Percentiles rank a stretch among this genome's conserved stretches.
These are phyloP conservation scores for Ctenosaura bakeri DNA, from an alignment of 2,797 vertebrate species.

Conservation along the genomic window DNA sequence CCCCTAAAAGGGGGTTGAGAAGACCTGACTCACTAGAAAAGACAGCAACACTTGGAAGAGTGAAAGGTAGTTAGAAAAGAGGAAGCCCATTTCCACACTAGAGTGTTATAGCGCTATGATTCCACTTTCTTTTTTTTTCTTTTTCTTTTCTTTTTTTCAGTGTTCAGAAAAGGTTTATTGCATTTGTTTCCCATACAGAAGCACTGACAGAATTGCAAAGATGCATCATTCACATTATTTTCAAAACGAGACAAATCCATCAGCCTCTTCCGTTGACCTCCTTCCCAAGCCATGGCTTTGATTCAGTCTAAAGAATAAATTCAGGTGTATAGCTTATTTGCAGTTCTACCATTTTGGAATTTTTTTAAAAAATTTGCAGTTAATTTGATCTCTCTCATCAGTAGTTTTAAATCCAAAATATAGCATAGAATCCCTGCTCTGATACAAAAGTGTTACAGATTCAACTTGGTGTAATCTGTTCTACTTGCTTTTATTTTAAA, in stretches of 20 bases:
- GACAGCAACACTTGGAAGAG: too few relatives aligned
- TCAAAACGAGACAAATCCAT: constrained; percentile 69
- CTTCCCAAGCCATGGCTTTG: constrained; percentile 62
- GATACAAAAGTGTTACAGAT: constrained; percentile 17
- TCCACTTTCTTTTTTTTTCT: too few relatives aligned
- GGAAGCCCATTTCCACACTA: too few relatives aligned
- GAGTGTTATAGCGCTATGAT: too few relatives aligned
- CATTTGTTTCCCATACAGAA: constrained; percentile 85
- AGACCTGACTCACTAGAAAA: too few relatives aligned
- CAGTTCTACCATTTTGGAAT: constrained; percentile 26
- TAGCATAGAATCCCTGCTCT: constrained; percentile 38
- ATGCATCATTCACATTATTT: constrained; percentile 79
- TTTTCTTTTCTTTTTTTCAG: too few relatives aligned
- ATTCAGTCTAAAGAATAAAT: constrained; percentile 61
- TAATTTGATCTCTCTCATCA: constrained; percentile 17
- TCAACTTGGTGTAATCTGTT: constrained; percentile 20
- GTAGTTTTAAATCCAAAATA: constrained; percentile 43
- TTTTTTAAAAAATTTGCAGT: not conserved
- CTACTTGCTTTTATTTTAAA: not conserved
- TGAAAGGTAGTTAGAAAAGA: too few relatives aligned
- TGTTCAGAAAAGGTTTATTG: constrained; percentile 87
- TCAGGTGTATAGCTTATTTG: constrained; percentile 21
- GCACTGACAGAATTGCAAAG: constrained; percentile 80
- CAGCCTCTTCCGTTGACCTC: constrained; percentile 41
- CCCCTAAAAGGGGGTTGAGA: too few relatives aligned